Evolutionary conservation across 2,888 invertebrate species (phyloP), one percentile per base, ranked within the genome.

Genomic region (Conistra vaccinii): DNA sequence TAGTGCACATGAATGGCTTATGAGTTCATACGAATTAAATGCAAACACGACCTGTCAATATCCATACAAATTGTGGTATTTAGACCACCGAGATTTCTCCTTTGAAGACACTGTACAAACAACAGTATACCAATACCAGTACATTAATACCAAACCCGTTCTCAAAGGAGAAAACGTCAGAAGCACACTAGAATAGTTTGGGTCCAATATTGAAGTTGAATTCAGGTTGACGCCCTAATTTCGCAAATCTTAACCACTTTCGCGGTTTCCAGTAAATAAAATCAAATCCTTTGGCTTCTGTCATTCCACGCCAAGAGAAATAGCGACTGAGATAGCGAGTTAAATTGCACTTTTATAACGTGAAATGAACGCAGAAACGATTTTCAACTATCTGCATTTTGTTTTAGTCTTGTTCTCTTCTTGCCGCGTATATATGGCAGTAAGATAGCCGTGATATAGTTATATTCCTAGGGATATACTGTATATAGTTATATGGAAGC

Each of bases 251-350:
- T 51, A 57, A 62, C 72, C 51, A 63, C 35, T 75, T 65, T 62
- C 1, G 26, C 32, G 39, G 42, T 39, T 48, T 69, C 53, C 66
- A 71, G 42, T 29, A 61, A 68, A 82, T 78, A 83, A 78, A 76
- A 78, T 82, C 70, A 70, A 69, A 73, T 74, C 68, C 72, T 76
- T 80, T 83, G 68, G 80, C 80, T 72, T 73, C 48, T 78, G 26
- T 69, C 61, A 69, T 69, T 82, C 57, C 23, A 72, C 35, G 26
- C 48, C 29, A 61, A 75, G 73, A 69, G 60, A 69, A 63, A 76
- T 58, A 70, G 58, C 60, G 26, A 70, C 51, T 55, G 14, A 57
- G 71, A 73, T 75, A 80, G 53, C 57, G 63, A 78, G 60, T 76
- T 63, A 26, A 69, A 85, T 74, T 71, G 65, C 67, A 72, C 35